A percentile compares a stretch with the other conserved stretches of the same genome.
These are phyloP conservation scores for Oscheius sp. DNA, from an alignment of 2,888 invertebrate species.

Conservation along the genomic window DNA sequence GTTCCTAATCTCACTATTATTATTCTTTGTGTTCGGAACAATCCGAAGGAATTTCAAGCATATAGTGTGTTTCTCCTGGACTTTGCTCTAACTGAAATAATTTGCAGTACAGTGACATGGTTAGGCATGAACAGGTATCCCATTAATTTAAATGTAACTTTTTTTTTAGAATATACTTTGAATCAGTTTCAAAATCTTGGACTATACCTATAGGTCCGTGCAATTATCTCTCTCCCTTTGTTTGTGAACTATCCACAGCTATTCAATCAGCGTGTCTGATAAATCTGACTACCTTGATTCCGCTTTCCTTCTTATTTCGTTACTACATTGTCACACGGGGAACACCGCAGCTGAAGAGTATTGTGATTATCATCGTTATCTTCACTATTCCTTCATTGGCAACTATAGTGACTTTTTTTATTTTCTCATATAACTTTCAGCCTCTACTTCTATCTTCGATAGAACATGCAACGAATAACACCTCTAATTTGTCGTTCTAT, in stretches of 20 bases:
- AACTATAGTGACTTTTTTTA: background rate
- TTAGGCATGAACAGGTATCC: constrained; percentile 11
- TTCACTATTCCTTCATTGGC: background rate
- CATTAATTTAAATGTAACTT: background rate
- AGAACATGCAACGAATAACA: too few species aligned
- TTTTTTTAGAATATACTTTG: background rate
- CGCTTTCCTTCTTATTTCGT: background rate
- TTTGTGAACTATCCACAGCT: background rate
- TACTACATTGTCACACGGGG: background rate
- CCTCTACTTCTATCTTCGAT: too few species aligned
- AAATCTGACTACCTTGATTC: constrained; percentile 11
- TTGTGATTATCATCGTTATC: background rate
- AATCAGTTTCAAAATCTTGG: background rate
- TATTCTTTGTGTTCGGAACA: background rate
- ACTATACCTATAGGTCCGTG: constrained; percentile 7
- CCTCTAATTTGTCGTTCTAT: too few species aligned
- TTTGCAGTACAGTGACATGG: background rate
- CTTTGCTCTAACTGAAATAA: constrained; percentile 4
- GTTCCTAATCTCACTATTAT: background rate
- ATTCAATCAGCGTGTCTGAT: background rate
- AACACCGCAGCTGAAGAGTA: background rate
- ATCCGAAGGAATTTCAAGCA: constrained; percentile 2
- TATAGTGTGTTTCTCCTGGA: background rate
- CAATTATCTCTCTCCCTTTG: background rate
- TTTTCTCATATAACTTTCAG: background rate